phyloP scores from a whole-genome alignment of 1,140 invertebrate genomes.

The Triops longicaudatus region DNA sequence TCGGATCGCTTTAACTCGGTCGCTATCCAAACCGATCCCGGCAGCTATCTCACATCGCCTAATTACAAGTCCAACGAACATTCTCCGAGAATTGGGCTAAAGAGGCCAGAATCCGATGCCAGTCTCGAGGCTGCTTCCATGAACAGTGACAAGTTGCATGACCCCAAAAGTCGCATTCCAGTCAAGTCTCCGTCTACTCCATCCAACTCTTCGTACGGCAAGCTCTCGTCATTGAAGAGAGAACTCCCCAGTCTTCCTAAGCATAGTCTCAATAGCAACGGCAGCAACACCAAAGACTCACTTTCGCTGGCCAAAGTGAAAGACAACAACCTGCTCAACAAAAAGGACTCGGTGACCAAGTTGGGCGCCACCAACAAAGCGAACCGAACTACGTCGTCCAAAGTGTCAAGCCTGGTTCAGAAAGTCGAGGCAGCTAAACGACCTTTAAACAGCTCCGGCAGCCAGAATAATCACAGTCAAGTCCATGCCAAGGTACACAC shows the following conservation, averaged over 20 bases:
- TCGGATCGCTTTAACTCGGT: background rate
- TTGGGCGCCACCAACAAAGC: background rate
- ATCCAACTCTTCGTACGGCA: background rate
- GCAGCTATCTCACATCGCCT: background rate
- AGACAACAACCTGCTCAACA: background rate
- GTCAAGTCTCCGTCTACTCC: background rate
- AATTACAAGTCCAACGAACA: background rate
- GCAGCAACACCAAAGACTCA: conserved; percentile 3
- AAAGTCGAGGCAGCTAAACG: conserved; percentile 5
- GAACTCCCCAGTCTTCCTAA: conserved; percentile 1
- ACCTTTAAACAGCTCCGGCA: background rate
- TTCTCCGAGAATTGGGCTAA: background rate
- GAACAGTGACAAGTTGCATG: background rate
- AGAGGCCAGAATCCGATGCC: background rate
- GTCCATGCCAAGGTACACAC: background rate
- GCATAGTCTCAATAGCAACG: background rate
- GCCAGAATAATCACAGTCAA: background rate
- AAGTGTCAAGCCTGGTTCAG: background rate
- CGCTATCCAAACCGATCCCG: background rate
- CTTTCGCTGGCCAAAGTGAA: background rate
- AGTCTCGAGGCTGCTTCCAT: background rate
- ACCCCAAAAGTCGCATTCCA: conserved; percentile 7
- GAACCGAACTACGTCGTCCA: background rate
- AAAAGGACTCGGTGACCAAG: background rate
- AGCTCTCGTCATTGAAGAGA: background rate